These are phyloP conservation scores for Lycocorax pyrrhopterus DNA, from an alignment of 2,113 vertebrate genomes.

Conservation along the genomic window DNA sequence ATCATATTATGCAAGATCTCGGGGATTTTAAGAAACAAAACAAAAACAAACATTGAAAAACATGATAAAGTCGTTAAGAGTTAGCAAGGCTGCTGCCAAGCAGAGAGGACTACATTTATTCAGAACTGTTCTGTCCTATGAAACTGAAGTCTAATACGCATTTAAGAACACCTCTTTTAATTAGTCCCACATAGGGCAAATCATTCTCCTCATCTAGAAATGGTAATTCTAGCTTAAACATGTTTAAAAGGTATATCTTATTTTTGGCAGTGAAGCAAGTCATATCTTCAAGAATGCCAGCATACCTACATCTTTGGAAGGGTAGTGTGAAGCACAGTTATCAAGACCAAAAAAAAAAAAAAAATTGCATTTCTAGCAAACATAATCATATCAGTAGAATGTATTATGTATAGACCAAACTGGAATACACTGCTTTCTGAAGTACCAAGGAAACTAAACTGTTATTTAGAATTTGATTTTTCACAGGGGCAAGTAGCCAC, in stretches of 20 bases:
- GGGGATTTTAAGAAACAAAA: neutral
- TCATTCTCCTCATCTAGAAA: neutral
- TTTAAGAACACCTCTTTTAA: neutral
- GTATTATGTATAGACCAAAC: neutral
- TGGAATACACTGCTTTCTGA: neutral
- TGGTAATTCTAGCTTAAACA: neutral
- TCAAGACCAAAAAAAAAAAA: neutral
- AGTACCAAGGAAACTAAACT: neutral
- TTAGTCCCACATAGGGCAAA: neutral
- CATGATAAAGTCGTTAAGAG: neutral
- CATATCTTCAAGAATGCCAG: neutral
- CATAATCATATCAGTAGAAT: neutral
- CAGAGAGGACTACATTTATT: neutral
- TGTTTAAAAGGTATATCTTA: neutral
- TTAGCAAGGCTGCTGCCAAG: neutral
- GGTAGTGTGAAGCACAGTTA: neutral
- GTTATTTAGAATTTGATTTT: neutral
- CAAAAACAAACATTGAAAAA: neutral
- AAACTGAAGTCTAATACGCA: neutral
- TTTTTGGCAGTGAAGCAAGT: neutral
- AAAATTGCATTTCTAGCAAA: neutral
- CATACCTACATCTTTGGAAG: neutral
- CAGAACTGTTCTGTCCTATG: neutral
- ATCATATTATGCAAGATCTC: neutral
- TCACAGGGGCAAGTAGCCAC: neutral